Evolutionary conservation across 1,140 invertebrate genomes (phyloP).

Genomic region (Galleria mellonella): DNA sequence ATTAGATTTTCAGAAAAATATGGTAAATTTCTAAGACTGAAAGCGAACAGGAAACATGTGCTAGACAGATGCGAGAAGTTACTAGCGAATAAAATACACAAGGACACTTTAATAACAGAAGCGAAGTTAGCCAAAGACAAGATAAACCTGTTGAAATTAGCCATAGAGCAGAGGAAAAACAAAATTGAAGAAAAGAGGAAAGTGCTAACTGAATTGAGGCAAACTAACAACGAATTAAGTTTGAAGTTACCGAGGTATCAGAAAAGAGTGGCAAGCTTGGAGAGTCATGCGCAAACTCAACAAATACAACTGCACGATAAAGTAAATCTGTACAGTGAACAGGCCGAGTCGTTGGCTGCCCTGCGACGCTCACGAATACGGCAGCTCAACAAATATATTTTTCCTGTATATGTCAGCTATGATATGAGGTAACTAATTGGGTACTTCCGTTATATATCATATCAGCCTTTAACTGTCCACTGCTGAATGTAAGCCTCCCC

Average conservation of each 20-base stretch:
- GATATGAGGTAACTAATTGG: conserved; percentile 41
- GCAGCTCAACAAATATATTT: conserved; percentile 85
- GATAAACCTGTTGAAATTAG: conserved; percentile 76
- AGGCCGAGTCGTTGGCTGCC: conserved; percentile 77
- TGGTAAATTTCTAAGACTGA: conserved; percentile 75
- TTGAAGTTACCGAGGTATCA: conserved; percentile 78
- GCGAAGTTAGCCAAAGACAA: conserved; percentile 79
- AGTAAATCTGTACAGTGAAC: conserved; percentile 71
- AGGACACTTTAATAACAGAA: conserved; percentile 76
- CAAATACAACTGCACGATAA: conserved; percentile 70
- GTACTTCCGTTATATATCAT: not conserved
- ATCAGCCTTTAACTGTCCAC: too few relatives aligned
- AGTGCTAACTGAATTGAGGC: conserved; percentile 72
- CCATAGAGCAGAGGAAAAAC: conserved; percentile 78
- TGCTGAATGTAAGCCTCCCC: too few relatives aligned
- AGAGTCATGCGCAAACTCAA: conserved; percentile 74
- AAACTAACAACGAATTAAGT: conserved; percentile 75
- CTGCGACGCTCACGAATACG: conserved; percentile 77
- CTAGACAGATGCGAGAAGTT: conserved; percentile 76
- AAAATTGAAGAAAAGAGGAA: conserved; percentile 75
- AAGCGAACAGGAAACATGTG: conserved; percentile 74
- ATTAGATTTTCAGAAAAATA: conserved; percentile 80
- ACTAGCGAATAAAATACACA: conserved; percentile 75
- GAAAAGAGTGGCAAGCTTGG: conserved; percentile 77
- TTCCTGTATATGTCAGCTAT: conserved; percentile 78